Base-by-base conservation (phyloP, 2,113 vertebrate species). In the Gadus macrocephalus region DNA sequence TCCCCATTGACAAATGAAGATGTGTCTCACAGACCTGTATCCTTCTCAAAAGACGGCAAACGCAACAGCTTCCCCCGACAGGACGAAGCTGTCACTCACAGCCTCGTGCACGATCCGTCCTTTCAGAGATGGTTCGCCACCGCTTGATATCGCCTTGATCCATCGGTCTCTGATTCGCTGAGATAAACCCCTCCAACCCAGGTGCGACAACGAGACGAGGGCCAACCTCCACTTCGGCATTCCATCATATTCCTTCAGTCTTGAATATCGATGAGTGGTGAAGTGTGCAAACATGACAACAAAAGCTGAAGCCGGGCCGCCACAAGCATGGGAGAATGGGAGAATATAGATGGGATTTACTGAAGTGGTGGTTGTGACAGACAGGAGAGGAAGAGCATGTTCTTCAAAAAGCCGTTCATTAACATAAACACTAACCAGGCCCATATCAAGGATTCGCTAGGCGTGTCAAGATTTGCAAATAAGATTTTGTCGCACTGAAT, bases 151-250 rank as follows among this genome's bases (percentile, higher is more conserved):
- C 71, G 81, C 61, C 62, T 75, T 67, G 77, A 75, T 76, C 73
- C 76, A 80, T 78, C 79, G 59, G 80, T 55, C 58, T 83, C 80
- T 81, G 70, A 87, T 88, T 81, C 74, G 76, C 67, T 83, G 75
- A 79, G 70, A 81, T 75, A 65, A 74, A 81, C 69, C n/a, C 73
- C 42, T 9, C 70, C 64, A 56, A 76, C 53, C 49, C 60, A 74
- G 73, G 72, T 62, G 69, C 82, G 82, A 87, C 77, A 58, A 58
- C 66, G 31, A 70, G 35, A 75, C 49, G 67, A 22, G 38, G 72
- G 58, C 2, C 38, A 66, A 6, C 53, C 53, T 60, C 60, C 62
- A 28, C 61, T 53, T 73, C 64, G 69, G 31, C 42, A 73, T 0
- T 0, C 42, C 42, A 3, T 27, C 73, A 73, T 74, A 70, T 83